Evolutionary conservation across 1,140 invertebrate genomes (phyloP).

Genomic region (Cepaea nemoralis): DNA sequence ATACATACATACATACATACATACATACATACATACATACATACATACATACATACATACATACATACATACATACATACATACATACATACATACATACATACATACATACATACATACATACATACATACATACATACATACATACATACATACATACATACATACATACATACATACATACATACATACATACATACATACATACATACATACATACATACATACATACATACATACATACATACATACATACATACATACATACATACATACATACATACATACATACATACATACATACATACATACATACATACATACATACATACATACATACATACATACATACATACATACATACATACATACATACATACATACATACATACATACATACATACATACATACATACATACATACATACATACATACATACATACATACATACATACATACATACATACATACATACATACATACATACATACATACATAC

Average conservation of each 20-base stretch:
- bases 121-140: constrained; percentile 8
- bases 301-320: constrained; percentile 8
- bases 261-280: constrained; percentile 30
- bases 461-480: constrained; percentile 2
- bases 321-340: constrained; percentile 22
- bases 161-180: background rate
- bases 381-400: too few species aligned
- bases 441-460: background rate
- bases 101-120: background rate
- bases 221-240: constrained; percentile 20
- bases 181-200: background rate
- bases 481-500: constrained; percentile 1
- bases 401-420: too few species aligned
- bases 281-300: constrained; percentile 30
- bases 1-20: background rate
- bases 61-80: background rate
- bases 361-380: too few species aligned
- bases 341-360: constrained; percentile 25
- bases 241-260: constrained; percentile 27
- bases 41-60: constrained; percentile 21
- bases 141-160: constrained; percentile 8
- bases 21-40: background rate
- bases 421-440: background rate
- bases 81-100: constrained; percentile 2
- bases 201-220: background rate